phyloP scores from a whole-genome alignment of 2,113 vertebrate species.

The Dasyprocta punctata region DNA sequence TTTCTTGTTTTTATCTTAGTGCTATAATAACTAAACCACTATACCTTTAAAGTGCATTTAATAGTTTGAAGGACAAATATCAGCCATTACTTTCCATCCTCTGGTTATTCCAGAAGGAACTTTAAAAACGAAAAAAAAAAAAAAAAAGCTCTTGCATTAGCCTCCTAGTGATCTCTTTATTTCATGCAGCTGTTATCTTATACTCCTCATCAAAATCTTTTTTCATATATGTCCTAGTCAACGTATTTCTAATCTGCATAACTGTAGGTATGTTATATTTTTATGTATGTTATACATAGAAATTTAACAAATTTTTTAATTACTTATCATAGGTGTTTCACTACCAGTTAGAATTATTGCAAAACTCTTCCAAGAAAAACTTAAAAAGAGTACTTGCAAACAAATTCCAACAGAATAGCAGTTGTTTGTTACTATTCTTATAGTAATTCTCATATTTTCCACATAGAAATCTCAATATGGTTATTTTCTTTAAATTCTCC shows the following conservation, averaged over 20 bases:
- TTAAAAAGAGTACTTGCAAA: background rate
- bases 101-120: background rate
- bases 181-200: background rate
- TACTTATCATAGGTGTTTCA: background rate
- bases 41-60: constrained; percentile 1
- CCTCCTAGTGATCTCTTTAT: background rate
- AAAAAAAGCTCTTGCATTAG: background rate
- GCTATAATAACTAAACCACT: background rate
- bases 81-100: background rate
- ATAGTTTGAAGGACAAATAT: constrained; percentile 2
- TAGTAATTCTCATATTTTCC: background rate
- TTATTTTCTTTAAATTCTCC: background rate
- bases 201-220: background rate
- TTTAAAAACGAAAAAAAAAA: background rate
- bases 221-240: background rate
- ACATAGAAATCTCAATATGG: background rate
- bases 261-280: background rate
- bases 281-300: background rate
- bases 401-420: background rate
- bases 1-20: constrained; percentile 6
- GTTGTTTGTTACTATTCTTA: background rate
- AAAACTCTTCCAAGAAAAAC: constrained; percentile 36
- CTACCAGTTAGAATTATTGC: background rate
- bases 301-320: background rate
- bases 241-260: background rate